Base-by-base conservation (phyloP, 2,797 vertebrate species). In the Clarias fuscus region DNA sequence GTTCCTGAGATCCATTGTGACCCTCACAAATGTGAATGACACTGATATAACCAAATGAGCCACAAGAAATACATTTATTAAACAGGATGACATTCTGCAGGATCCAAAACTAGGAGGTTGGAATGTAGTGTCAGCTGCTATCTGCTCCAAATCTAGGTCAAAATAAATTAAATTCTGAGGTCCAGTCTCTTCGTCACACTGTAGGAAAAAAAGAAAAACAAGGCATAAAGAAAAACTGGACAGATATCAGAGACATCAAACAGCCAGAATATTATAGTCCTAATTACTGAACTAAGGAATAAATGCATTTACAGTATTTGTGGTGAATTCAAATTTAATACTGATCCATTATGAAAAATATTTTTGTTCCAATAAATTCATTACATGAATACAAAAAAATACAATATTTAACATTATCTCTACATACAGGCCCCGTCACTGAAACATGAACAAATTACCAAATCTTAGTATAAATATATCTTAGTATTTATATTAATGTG, bases 51-150 rank as follows among this genome's bases (percentile, higher is more conserved):
- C 2, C 56, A 37, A 48, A 73, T 48, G n/a, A 48, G 24, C 22
- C 43, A 24, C 61, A 40, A 24, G 61, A 14, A 40, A 79, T 78
- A 33, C 7, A 78, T 78, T 33, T 59, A 4, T 20, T 37, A 30
- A 4, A 3, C 5, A 37, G 30, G 10, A 24, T 22, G n/a, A n/a
- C 30, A 22, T 59, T 0, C 18, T 59, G 33, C 40, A 43, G 40
- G 22, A 24, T 27, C 43, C 43, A 53, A 3, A 13, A 18, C 75
- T 59, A 11, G 53, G 59, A 22, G 15, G 20, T 37, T 58, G 56
- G 33, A 59, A 37, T 78, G 27, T n/a, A 48, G 40, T 67, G 40
- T 82, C 82, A 83, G 67, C 53, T 72, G 82, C 82, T 70, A 33
- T 58, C 65, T 61, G 65, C 27, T 70, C 11, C 8, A 82, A 53